Conservation (phyloP, 2,113 vertebrate species). For the Isichthys henryi region DNA sequence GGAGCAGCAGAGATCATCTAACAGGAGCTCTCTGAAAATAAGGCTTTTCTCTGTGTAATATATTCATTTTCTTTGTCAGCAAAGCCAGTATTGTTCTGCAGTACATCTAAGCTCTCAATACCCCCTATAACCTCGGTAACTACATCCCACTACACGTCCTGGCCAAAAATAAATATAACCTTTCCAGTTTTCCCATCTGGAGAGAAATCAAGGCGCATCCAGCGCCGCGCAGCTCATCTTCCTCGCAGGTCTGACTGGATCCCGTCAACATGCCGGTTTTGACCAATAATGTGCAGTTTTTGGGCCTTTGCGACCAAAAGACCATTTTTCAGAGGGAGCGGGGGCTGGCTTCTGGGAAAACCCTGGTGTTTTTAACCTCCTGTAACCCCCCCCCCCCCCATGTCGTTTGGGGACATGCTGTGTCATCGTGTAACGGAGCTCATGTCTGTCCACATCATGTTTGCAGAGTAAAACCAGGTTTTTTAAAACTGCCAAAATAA, state of each 20-base stretch:
- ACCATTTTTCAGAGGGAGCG: neutral
- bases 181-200: slow-evolving; percentile 5
- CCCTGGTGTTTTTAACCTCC: neutral
- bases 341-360: neutral
- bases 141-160: neutral
- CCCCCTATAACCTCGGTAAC: neutral
- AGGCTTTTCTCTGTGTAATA: neutral
- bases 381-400: neutral
- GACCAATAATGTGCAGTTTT: neutral
- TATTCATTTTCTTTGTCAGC: neutral
- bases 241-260: neutral
- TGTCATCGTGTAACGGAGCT: neutral
- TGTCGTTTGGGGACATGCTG: too few species aligned
- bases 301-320: neutral
- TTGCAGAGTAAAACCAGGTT: neutral
- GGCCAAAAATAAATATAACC: neutral
- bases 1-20: slow-evolving; percentile 25
- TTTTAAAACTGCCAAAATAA: neutral
- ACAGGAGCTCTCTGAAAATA: neutral
- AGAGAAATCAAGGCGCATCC: neutral
- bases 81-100: neutral
- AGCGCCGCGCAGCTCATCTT: neutral
- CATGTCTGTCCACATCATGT: neutral
- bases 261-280: neutral
- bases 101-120: neutral